A percentile compares a stretch with the other conserved stretches of the same genome.
Conservation (phyloP, 2,888 invertebrate species). For the Phrixothrix hirtus region DNA sequence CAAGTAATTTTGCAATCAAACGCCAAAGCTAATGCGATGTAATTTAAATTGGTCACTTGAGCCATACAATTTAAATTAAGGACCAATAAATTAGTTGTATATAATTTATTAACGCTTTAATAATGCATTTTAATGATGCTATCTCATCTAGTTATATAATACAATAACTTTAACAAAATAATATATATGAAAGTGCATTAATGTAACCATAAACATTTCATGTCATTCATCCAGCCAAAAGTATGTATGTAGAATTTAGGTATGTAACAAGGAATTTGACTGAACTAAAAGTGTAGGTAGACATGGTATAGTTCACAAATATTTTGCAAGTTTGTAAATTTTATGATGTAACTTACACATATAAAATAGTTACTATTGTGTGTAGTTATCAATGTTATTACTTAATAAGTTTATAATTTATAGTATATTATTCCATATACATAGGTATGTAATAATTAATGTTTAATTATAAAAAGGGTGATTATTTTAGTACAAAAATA, state of each 20-base stretch:
- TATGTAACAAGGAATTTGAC: slow-evolving; percentile 24
- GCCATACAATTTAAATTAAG: too few relatives aligned
- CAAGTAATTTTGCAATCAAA: too few relatives aligned
- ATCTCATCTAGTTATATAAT: neutral
- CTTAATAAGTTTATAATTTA: slow-evolving; percentile 30
- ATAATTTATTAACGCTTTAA: too few relatives aligned
- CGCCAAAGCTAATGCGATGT: too few relatives aligned
- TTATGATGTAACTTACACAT: slow-evolving; percentile 28
- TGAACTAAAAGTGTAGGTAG: slow-evolving; percentile 41
- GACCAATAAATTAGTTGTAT: too few relatives aligned
- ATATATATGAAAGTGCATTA: neutral
- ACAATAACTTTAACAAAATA: too few relatives aligned
- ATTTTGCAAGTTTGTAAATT: slow-evolving; percentile 45
- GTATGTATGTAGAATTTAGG: slow-evolving; percentile 9
- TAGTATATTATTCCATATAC: slow-evolving; percentile 19
- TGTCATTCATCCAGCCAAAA: slow-evolving; percentile 22
- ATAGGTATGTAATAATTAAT: slow-evolving; percentile 12
- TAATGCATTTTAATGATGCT: too few relatives aligned
- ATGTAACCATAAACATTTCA: slow-evolving; percentile 7
- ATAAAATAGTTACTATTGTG: slow-evolving; percentile 21
- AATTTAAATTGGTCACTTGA: too few relatives aligned
- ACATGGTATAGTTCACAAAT: slow-evolving; percentile 44
- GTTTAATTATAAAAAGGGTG: slow-evolving; percentile 24
- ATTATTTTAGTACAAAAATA: slow-evolving; percentile 31
- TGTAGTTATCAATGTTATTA: slow-evolving; percentile 29